phyloP scores from a whole-genome alignment of 2,888 invertebrate genomes.

The Papilio demoleus region DNA sequence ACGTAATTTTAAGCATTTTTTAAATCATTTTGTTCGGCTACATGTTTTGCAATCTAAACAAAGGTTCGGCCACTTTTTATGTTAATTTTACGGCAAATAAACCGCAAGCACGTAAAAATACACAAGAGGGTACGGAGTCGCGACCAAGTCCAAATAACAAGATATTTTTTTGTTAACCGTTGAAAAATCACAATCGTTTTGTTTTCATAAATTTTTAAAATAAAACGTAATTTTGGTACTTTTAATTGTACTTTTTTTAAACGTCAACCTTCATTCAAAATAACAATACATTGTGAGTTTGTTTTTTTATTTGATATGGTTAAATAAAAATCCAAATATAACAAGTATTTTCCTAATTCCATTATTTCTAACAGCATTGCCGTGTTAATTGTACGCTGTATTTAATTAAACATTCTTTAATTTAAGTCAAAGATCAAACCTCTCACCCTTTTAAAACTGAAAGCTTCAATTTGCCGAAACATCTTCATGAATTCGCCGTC shows the following conservation, averaged over 20 bases:
- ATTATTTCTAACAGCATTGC: constrained; percentile 53
- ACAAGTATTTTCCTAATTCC: constrained; percentile 48
- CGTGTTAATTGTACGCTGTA: constrained; percentile 61
- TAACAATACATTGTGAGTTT: too few species aligned
- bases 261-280: too few species aligned
- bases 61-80: constrained; percentile 33
- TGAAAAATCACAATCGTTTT: constrained; percentile 14
- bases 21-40: constrained; percentile 7
- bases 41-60: constrained; percentile 29
- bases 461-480: constrained; percentile 62
- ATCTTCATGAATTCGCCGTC: constrained; percentile 49
- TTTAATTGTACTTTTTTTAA: too few species aligned
- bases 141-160: constrained; percentile 22
- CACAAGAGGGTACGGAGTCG: constrained; percentile 31
- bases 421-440: constrained; percentile 61
- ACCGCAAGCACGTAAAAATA: constrained; percentile 35
- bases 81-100: constrained; percentile 36
- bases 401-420: constrained; percentile 66
- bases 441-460: constrained; percentile 56
- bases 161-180: constrained; percentile 16
- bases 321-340: too few species aligned
- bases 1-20: constrained; percentile 10
- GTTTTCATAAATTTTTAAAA: constrained; percentile 16
- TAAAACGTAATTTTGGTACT: background rate
- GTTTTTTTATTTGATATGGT: too few species aligned